phyloP scores from a whole-genome alignment of 2,113 vertebrate species.

The Percopsis transmontana region DNA sequence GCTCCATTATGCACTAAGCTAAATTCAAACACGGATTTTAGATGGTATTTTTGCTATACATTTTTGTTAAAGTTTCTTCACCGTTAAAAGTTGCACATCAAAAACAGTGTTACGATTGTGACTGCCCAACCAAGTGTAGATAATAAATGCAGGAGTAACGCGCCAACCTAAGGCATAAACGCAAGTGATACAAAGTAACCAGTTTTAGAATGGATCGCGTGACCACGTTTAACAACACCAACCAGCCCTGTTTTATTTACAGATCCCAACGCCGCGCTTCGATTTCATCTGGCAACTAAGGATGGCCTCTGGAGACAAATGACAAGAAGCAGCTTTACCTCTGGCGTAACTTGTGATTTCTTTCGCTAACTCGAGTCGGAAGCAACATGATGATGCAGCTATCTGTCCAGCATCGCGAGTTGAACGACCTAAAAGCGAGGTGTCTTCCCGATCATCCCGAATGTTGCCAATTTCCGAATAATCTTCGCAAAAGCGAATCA shows the following conservation, averaged over 20 bases:
- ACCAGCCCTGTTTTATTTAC: conserved; percentile 8
- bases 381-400: conserved; percentile 81
- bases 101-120: not conserved
- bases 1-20: too few relatives aligned
- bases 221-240: conserved; percentile 32
- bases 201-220: conserved; percentile 12
- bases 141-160: conserved; percentile 47
- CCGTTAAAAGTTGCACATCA: not conserved
- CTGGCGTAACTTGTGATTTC: conserved; percentile 78
- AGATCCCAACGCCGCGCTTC: conserved; percentile 14
- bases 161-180: conserved; percentile 49
- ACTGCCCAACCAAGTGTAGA: conserved; percentile 23
- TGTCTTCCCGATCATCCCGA: conserved; percentile 35
- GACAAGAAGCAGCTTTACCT: conserved; percentile 57
- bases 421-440: conserved; percentile 71
- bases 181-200: conserved; percentile 69
- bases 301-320: conserved; percentile 49
- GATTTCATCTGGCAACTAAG: conserved; percentile 43
- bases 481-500: conserved; percentile 34
- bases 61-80: not conserved
- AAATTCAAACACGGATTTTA: too few relatives aligned
- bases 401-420: conserved; percentile 74
- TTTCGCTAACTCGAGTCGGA: conserved; percentile 74
- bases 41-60: conserved; percentile 6
- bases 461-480: conserved; percentile 34